phyloP scores from a whole-genome alignment of 2,113 vertebrate genomes.

The Eupsittula cactorum region DNA sequence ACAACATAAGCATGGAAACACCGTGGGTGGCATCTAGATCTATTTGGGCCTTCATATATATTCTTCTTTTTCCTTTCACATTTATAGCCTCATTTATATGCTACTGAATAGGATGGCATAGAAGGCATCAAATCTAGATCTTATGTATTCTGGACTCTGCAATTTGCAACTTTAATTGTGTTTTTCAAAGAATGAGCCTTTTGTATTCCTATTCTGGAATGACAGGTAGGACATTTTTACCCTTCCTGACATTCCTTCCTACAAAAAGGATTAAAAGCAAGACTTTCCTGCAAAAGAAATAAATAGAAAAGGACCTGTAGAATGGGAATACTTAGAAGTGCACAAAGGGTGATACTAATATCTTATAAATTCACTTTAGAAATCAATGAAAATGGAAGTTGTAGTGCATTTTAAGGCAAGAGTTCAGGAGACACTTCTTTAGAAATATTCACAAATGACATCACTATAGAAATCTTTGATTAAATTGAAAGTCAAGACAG shows the following conservation, averaged over 20 bases:
- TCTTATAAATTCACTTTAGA: neutral
- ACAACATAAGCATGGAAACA: neutral
- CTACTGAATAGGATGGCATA: neutral
- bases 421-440: constrained; percentile 49
- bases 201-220: neutral
- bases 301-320: neutral
- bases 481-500: constrained; percentile 65
- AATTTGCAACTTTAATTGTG: neutral
- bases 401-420: neutral
- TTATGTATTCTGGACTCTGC: neutral
- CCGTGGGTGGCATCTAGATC: neutral
- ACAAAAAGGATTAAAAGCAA: neutral
- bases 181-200: neutral
- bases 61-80: neutral
- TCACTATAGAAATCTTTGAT: constrained; percentile 72
- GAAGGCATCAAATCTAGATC: neutral
- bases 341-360: neutral
- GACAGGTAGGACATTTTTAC: neutral
- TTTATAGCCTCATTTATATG: neutral
- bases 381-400: neutral
- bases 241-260: neutral
- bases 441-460: constrained; percentile 73
- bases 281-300: neutral
- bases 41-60: neutral
- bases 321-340: constrained; percentile 56